Conservation (phyloP, 2,797 vertebrate species). For the Brotula barbata region DNA sequence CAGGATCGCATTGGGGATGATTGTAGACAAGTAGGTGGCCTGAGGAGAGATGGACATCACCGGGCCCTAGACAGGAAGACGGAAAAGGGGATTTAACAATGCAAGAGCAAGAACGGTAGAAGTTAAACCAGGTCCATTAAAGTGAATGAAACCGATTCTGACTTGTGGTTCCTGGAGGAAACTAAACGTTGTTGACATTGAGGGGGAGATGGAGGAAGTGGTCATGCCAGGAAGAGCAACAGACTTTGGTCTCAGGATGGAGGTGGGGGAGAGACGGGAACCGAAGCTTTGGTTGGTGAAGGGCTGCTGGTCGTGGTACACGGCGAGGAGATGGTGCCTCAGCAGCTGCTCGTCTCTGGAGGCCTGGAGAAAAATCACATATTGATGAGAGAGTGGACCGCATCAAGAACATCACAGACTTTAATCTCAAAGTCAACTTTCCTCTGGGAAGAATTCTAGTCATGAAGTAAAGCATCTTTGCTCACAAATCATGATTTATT, state of each 20-base stretch:
- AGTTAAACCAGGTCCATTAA: too few species aligned
- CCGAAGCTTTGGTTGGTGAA: slow-evolving; percentile 68
- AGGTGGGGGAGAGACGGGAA: slow-evolving; percentile 65
- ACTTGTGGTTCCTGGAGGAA: slow-evolving; percentile 80
- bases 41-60: slow-evolving; percentile 98
- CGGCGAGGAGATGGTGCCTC: slow-evolving; percentile 80
- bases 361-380: slow-evolving; percentile 41
- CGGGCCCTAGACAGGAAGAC: slow-evolving; percentile 72
- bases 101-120: too few species aligned
- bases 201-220: slow-evolving; percentile 68
- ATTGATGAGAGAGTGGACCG: too few species aligned
- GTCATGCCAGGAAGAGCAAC: slow-evolving; percentile 90
- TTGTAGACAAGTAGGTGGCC: slow-evolving; percentile 95
- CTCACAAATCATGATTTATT: too few species aligned
- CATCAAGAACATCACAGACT: too few species aligned
- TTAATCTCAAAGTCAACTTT: too few species aligned
- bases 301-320: slow-evolving; percentile 83
- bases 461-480: too few species aligned
- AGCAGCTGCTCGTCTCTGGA: slow-evolving; percentile 77
- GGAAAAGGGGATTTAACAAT: slow-evolving; percentile 18
- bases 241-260: slow-evolving; percentile 87
- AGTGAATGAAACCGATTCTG: background rate
- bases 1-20: slow-evolving; percentile 94
- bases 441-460: too few species aligned
- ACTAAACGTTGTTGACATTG: slow-evolving; percentile 47